These are phyloP conservation scores for Acanthornis magna DNA, from an alignment of 2,797 vertebrate species.

Conservation along the genomic window DNA sequence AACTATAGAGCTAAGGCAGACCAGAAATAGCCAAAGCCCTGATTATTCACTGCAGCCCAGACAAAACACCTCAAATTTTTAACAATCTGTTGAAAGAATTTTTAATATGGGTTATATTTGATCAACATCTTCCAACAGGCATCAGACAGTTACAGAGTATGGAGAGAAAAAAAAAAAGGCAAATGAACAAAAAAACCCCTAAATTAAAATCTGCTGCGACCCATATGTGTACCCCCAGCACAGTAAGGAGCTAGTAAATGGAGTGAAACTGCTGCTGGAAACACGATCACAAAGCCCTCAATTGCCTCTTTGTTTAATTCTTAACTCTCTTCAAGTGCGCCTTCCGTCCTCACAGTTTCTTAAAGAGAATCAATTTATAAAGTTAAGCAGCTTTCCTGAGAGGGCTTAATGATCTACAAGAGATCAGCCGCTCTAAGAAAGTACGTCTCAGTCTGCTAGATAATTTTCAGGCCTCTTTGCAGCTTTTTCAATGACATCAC, in stretches of 20 bases:
- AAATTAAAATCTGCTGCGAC: not conserved
- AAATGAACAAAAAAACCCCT: not conserved
- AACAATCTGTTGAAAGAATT: not conserved
- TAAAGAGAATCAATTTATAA: conserved; percentile 33
- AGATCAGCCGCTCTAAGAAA: conserved; percentile 44
- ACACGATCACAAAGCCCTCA: not conserved
- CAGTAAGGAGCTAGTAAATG: not conserved
- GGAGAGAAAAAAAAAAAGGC: not conserved
- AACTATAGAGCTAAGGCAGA: not conserved
- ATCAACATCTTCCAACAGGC: not conserved
- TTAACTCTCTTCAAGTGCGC: not conserved
- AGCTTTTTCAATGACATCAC: conserved; percentile 41
- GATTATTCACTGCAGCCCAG: not conserved
- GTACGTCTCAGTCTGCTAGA: conserved; percentile 27
- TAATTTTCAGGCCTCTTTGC: conserved; percentile 65
- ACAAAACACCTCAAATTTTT: not conserved
- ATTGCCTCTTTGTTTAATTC: not conserved
- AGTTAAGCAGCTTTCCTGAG: conserved; percentile 46
- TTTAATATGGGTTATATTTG: not conserved
- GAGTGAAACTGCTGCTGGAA: not conserved
- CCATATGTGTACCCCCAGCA: not conserved
- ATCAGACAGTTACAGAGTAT: not conserved
- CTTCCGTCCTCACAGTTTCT: not conserved
- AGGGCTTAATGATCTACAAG: conserved; percentile 48
- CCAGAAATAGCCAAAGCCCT: not conserved